A percentile compares a stretch with the other conserved stretches of the same genome.
Conservation (phyloP, 2,113 vertebrate genomes). For the Sceloporus tristichus region DNA sequence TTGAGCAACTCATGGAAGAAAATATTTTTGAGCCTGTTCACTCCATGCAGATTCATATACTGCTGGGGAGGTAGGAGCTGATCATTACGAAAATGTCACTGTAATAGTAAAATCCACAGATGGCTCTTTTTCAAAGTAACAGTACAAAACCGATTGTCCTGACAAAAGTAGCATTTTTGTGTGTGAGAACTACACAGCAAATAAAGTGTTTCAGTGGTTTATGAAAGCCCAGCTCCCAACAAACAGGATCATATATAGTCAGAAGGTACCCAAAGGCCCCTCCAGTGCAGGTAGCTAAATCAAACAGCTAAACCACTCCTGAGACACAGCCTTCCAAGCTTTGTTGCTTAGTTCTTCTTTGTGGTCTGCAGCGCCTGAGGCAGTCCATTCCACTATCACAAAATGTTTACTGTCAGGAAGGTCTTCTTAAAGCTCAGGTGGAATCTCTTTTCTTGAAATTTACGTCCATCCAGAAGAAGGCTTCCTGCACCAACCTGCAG, state of each 20-base stretch:
- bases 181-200: too few species aligned
- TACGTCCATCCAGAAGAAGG: too few species aligned
- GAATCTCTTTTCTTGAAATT: too few species aligned
- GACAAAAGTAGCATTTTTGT: background rate
- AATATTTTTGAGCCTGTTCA: background rate
- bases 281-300: background rate
- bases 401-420: too few species aligned
- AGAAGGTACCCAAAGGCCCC: background rate
- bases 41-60: background rate
- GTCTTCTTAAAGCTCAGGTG: too few species aligned
- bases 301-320: background rate
- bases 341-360: too few species aligned
- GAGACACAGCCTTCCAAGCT: too few species aligned
- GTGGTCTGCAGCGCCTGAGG: too few species aligned
- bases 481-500: too few species aligned
- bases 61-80: background rate
- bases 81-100: background rate
- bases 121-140: background rate
- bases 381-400: too few species aligned
- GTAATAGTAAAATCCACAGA: background rate
- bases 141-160: background rate
- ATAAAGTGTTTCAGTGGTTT: background rate
- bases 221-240: background rate
- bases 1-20: constrained; percentile 39
- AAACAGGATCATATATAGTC: background rate